Percentiles rank a stretch among this genome's conserved stretches.
Conservation (phyloP, 2,113 vertebrate species). For the Irena cyanogastra region DNA sequence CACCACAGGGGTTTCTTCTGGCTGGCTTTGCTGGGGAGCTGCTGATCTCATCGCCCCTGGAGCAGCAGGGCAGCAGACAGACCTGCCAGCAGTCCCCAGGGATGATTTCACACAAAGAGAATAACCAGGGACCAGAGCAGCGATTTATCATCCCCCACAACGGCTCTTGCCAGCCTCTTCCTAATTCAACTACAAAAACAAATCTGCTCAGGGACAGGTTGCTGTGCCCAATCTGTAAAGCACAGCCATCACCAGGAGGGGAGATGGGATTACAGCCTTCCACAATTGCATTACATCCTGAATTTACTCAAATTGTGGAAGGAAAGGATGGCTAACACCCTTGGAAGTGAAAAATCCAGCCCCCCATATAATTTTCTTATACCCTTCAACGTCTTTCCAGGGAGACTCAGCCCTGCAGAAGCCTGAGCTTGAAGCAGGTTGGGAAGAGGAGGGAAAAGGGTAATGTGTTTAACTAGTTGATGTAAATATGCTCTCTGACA, state of each 20-base stretch:
- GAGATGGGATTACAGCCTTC: conserved; percentile 44
- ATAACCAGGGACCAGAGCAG: neutral
- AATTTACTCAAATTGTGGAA: neutral
- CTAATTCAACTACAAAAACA: conserved; percentile 46
- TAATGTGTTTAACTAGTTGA: neutral
- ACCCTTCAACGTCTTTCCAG: neutral
- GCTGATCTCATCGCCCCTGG: neutral
- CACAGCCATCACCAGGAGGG: conserved; percentile 17
- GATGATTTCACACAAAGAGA: neutral
- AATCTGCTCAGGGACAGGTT: conserved; percentile 16
- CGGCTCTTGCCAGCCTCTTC: neutral
- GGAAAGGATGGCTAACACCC: neutral
- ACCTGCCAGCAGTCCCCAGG: neutral
- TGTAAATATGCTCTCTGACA: neutral
- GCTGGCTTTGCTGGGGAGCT: neutral
- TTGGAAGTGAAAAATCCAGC: neutral
- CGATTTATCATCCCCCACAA: neutral
- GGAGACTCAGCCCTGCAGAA: neutral
- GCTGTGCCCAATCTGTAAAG: conserved; percentile 9
- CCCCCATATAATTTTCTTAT: neutral
- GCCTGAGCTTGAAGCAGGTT: neutral
- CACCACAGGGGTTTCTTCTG: neutral
- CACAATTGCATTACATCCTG: conserved; percentile 23
- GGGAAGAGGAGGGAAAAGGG: neutral
- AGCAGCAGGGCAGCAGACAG: neutral